Base-by-base conservation (phyloP, 1,140 invertebrate genomes). In the Araneus ventricosus region DNA sequence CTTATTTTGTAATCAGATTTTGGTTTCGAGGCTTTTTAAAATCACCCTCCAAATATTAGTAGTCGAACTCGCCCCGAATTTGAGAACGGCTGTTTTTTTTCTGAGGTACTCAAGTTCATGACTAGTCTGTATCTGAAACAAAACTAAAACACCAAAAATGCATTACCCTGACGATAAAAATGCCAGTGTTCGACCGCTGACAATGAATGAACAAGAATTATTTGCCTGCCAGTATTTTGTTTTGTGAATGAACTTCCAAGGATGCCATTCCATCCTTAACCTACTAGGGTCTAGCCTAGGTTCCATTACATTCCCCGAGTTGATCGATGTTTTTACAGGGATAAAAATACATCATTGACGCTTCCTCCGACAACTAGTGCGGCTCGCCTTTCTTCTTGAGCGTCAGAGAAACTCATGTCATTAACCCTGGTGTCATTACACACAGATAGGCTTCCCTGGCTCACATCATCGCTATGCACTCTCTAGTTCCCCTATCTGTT, bases 361-460 rank as follows among this genome's bases (percentile, higher is more conserved):
- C 80, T 82, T 82, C 41, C 27, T 14, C 80, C 80, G 80, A 82
- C 80, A 27, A 82, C 80, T n/a, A 82, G n/a, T 24, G 39, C 80
- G 80, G 39, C n/a, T 41, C 80, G 80, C 39, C 80, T 41, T 52
- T 45, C 37, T 82, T 82, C 41, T 45, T 1, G 39, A n/a, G 7
- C 24, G 8, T 8, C 6, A 61, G 59, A 24, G 61, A 82, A 41
- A 22, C n/a, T 45, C 79, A 82, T 24, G 80, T 82, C 80, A 82
- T 82, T 82, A 82, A 82, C 80, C 80, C 80, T 41, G 80, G 80
- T 82, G 80, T 82, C 80, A 82, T 82, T 82, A 82, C 80, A 52
- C 30, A 75, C 14, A 70, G 67, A 75, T 75, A 75, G 22, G 80
- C 80, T 82, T 27, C 20, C 39, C 37, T 82, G n/a, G 39, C 39